phyloP scores from a whole-genome alignment of 23 tunicate species.

The Oikopleura dioica region DNA sequence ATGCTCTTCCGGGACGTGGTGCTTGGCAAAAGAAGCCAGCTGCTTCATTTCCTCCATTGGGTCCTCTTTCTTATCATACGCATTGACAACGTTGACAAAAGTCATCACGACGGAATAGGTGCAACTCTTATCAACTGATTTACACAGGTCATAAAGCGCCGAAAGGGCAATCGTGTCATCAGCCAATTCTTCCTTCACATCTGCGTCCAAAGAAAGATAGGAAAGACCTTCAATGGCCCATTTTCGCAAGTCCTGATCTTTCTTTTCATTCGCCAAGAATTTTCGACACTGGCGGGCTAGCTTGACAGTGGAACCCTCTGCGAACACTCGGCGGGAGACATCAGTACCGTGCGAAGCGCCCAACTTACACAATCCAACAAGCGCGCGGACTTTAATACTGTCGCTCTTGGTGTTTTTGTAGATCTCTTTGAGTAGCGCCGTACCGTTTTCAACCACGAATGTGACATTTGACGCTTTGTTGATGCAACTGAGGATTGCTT shows the following conservation, averaged over 20 bases:
- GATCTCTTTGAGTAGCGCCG: constrained; percentile 43
- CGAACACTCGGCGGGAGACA: constrained; percentile 49
- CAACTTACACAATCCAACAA: constrained; percentile 84
- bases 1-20: constrained; percentile 87
- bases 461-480: constrained; percentile 69
- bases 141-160: constrained; percentile 53
- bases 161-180: constrained; percentile 40
- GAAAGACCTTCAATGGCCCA: constrained; percentile 96
- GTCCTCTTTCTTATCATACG: constrained; percentile 80
- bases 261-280: constrained; percentile 31
- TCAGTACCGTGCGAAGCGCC: constrained; percentile 86
- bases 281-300: constrained; percentile 80
- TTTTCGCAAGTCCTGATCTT: constrained; percentile 54
- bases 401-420: constrained; percentile 54
- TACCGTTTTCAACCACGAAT: constrained; percentile 83
- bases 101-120: constrained; percentile 72
- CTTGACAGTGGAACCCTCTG: constrained; percentile 69
- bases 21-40: constrained; percentile 79
- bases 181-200: constrained; percentile 70
- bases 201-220: constrained; percentile 67
- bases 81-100: constrained; percentile 68
- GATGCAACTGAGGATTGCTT: constrained; percentile 71
- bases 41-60: constrained; percentile 74
- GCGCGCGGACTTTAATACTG: constrained; percentile 30
- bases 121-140: constrained; percentile 66